Conservation (phyloP, 2,797 vertebrate species). For the Epinephelus malabaricus region DNA sequence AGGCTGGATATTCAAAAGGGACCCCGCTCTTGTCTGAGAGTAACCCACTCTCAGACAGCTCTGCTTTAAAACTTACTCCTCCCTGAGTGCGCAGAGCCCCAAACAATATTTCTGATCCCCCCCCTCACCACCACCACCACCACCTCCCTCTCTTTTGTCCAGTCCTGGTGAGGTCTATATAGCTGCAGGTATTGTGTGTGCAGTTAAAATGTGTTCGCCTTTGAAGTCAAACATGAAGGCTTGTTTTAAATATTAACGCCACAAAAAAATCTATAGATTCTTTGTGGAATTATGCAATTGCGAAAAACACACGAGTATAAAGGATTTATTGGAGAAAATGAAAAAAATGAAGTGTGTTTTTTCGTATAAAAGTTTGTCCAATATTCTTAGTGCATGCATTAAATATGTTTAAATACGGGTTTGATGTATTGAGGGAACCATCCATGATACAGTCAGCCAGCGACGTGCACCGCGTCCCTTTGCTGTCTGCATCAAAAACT, state of each 20-base stretch:
- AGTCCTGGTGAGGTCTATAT: slow-evolving; percentile 65
- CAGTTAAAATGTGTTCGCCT: slow-evolving; percentile 66
- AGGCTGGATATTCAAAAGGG: slow-evolving; percentile 72
- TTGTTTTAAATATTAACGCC: slow-evolving; percentile 77
- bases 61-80: slow-evolving; percentile 67
- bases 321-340: slow-evolving; percentile 24
- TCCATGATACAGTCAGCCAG: slow-evolving; percentile 14
- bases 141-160: slow-evolving; percentile 61
- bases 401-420: slow-evolving; percentile 23
- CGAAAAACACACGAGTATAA: not conserved
- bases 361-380: not conserved
- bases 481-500: slow-evolving; percentile 17
- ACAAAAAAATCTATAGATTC: slow-evolving; percentile 59
- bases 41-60: slow-evolving; percentile 56
- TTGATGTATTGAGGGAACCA: slow-evolving; percentile 10
- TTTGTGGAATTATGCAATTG: slow-evolving; percentile 42
- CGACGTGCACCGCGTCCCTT: slow-evolving; percentile 10
- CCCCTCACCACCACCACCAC: not conserved
- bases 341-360: not conserved
- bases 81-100: slow-evolving; percentile 66
- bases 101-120: slow-evolving; percentile 70
- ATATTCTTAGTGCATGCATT: slow-evolving; percentile 6
- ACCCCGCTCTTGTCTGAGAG: slow-evolving; percentile 61
- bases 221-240: slow-evolving; percentile 76
- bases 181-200: slow-evolving; percentile 76